These are phyloP conservation scores for Physeter macrocephalus DNA, from an alignment of 2,113 vertebrate species.

Conservation along the genomic window DNA sequence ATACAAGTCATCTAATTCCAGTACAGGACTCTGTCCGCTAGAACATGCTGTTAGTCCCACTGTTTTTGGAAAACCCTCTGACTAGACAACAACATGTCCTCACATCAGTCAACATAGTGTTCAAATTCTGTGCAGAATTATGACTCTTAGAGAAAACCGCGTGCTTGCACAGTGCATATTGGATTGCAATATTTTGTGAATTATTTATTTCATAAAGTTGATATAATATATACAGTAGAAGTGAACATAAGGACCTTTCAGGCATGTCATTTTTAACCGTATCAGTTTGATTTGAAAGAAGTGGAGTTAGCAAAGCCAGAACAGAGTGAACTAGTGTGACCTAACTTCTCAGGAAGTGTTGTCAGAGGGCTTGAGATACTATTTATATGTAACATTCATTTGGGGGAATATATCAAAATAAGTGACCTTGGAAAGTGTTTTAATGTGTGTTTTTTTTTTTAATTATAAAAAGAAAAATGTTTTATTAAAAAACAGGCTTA, in stretches of 20 bases:
- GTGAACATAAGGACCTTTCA: neutral
- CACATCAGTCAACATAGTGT: neutral
- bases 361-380: neutral
- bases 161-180: neutral
- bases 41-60: conserved; percentile 47
- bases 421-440: neutral
- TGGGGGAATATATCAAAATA: neutral
- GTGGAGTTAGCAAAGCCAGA: neutral
- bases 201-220: neutral
- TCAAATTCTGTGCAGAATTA: conserved; percentile 28
- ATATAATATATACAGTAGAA: neutral
- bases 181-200: neutral
- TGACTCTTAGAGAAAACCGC: neutral
- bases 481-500: neutral
- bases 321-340: neutral
- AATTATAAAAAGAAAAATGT: neutral
- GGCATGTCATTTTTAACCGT: neutral
- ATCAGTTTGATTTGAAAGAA: neutral
- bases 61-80: conserved; percentile 43
- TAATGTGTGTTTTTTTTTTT: neutral
- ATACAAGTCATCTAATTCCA: neutral
- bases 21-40: neutral
- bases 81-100: conserved; percentile 39
- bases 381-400: neutral
- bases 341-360: neutral